phyloP scores from a whole-genome alignment of 2,113 vertebrate genomes.

The Stegostoma tigrinum region DNA sequence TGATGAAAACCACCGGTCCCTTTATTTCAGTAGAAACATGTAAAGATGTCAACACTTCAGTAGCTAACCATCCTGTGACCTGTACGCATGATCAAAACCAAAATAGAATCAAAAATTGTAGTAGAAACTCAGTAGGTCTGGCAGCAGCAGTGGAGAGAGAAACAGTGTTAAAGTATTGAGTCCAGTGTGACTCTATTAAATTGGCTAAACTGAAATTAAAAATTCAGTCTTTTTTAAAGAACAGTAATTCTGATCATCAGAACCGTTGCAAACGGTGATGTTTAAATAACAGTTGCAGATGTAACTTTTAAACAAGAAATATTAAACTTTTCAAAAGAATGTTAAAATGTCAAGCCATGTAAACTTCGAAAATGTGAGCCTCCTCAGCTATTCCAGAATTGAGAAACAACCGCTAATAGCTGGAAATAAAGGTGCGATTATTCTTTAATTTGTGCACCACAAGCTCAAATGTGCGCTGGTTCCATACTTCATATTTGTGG shows the following conservation, averaged over 20 bases:
- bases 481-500: background rate
- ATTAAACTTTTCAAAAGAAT: no score
- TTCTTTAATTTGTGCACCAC: background rate
- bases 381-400: background rate
- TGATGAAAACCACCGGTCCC: background rate
- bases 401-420: background rate
- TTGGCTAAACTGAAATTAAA: background rate
- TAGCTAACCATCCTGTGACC: background rate
- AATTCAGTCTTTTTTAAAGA: background rate
- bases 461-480: background rate
- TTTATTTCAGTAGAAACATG: background rate
- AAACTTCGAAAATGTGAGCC: background rate
- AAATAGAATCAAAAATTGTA: no score
- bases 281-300: background rate
- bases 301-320: background rate
- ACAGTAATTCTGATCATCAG: background rate
- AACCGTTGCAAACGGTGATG: background rate
- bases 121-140: no score
- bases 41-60: background rate
- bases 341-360: background rate
- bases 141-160: no score
- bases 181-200: no score
- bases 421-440: background rate
- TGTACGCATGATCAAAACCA: background rate
- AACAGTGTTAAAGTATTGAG: no score